Evolutionary conservation across 2,888 invertebrate species (phyloP), one percentile per base, ranked within the genome.

Genomic region (Leucoma salicis): DNA sequence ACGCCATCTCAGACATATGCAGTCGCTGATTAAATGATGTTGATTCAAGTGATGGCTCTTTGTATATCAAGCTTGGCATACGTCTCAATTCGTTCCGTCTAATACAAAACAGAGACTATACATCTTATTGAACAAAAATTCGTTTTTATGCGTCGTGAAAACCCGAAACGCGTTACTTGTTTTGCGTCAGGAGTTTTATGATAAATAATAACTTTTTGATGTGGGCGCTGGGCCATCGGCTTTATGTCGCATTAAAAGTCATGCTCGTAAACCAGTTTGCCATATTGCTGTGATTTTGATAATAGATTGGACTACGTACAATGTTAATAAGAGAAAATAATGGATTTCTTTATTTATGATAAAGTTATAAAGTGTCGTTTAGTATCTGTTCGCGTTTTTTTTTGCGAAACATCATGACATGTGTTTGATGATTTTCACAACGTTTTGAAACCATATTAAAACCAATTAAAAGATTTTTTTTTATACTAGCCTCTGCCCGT

Each of bases 151-250:
- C 46, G 44, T 52, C 61, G 65, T 65, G 64, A 74, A 78, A 73
- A 66, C 54, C 66, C 63, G 57, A 67, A 69, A 64, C 59, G 66
- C 57, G 65, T 72, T 70, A 64, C 73, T 76, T 76, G 78, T 78
- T 80, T 74, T 78, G 78, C 80, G 78, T 79, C 78, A 74, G 37
- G 54, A 58, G 60, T 52, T 77, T 85, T 79, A 82, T 71, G 77
- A 71, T 68, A 78, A 75, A 81, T 82, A 79, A 83, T 76, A 82
- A 82, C 74, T 62, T 79, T 84, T 81, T 82, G 74, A 78, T 82
- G 80, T 63, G 63, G 54, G 44, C 63, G 62, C 51, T 35, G 35
- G 31, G 46, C 53, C 59, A 60, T 63, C 57, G 57, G 56, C 60
- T 77, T 81, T 78, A 81, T 73, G 70, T 57, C 56, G 57, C 68